These are phyloP conservation scores for Chaetophractus vellerosus DNA, from an alignment of 2,797 vertebrate species.

Conservation along the genomic window DNA sequence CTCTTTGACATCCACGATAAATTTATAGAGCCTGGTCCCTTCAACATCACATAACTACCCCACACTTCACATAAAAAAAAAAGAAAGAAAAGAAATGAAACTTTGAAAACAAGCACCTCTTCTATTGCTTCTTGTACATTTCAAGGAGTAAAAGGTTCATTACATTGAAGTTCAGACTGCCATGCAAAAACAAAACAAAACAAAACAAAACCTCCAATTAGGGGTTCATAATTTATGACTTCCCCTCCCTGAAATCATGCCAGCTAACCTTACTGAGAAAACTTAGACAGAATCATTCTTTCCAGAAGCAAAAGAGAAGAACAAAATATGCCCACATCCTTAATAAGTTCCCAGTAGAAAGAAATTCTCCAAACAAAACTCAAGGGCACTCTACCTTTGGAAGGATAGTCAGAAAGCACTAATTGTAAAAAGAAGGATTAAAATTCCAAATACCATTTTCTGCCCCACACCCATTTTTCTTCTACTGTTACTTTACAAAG, in stretches of 20 bases:
- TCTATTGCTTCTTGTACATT: neutral
- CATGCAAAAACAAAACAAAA: neutral
- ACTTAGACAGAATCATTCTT: neutral
- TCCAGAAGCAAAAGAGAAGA: constrained; percentile 1
- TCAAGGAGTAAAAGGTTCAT: neutral
- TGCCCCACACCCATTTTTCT: neutral
- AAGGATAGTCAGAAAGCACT: neutral
- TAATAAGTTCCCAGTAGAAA: neutral
- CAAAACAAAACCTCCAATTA: neutral
- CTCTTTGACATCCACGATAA: neutral
- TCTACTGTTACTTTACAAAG: neutral
- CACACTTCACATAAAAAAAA: neutral
- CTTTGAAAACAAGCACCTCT: neutral
- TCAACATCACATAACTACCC: neutral
- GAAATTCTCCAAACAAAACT: constrained; percentile 1
- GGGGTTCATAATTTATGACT: neutral
- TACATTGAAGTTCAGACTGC: neutral
- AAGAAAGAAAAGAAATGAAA: neutral
- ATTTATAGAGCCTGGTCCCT: neutral
- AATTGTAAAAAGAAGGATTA: neutral
- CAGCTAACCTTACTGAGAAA: constrained; percentile 5
- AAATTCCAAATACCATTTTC: constrained; percentile 9
- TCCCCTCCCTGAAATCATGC: neutral
- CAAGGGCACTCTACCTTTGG: neutral
- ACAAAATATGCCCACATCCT: neutral